phyloP scores from a whole-genome alignment of 2,888 invertebrate species.

The Timandra comae region DNA sequence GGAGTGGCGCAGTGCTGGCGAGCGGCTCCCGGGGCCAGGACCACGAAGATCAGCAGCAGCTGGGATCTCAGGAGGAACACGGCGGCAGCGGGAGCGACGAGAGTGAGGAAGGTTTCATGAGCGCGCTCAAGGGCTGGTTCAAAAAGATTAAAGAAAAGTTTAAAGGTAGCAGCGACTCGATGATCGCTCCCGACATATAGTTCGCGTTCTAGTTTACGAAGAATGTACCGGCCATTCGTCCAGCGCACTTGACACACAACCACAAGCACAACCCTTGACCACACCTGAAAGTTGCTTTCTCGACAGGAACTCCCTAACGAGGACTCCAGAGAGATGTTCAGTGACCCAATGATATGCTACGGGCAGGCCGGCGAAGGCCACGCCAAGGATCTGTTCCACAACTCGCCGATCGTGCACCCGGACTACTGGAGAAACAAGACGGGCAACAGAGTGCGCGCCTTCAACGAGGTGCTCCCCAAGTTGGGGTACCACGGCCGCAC shows the following conservation, averaged over 20 bases:
- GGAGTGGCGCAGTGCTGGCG: conserved; percentile 41
- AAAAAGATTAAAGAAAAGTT: conserved; percentile 35
- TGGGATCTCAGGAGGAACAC: conserved; percentile 14
- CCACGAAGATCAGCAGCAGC: conserved; percentile 12
- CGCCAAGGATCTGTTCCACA: conserved; percentile 45
- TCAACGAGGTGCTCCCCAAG: background rate
- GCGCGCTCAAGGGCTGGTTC: conserved; percentile 47
- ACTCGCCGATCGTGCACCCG: conserved; percentile 50
- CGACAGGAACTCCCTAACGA: conserved; percentile 51
- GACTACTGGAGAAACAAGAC: conserved; percentile 53
- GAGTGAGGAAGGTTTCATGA: conserved; percentile 37
- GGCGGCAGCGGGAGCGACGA: conserved; percentile 24
- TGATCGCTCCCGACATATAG: conserved; percentile 26
- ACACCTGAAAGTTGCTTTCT: conserved; percentile 45
- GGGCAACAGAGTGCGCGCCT: conserved; percentile 14
- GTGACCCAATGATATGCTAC: conserved; percentile 22
- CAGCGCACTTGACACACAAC: conserved; percentile 51
- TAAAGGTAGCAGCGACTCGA: conserved; percentile 33
- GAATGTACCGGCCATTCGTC: conserved; percentile 41
- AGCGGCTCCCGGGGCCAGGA: conserved; percentile 12
- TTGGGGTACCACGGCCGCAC: conserved; percentile 54
- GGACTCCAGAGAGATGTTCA: conserved; percentile 34
- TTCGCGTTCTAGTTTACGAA: conserved; percentile 4
- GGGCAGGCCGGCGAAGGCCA: conserved; percentile 12
- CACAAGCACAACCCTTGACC: conserved; percentile 17